Base-by-base conservation (phyloP, 2,797 vertebrate genomes). In the Rhinichthys osculus region DNA sequence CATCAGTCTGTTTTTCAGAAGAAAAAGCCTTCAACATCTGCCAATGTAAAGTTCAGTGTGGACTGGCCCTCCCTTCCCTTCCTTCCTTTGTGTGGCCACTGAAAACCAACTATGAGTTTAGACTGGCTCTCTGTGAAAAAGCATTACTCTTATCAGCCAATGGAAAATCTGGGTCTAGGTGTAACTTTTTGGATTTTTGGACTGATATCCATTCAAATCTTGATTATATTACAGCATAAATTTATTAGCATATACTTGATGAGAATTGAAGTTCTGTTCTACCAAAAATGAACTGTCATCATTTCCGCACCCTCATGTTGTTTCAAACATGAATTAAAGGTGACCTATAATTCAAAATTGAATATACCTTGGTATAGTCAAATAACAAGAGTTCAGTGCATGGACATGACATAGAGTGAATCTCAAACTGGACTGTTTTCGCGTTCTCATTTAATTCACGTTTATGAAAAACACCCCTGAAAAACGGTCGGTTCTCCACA, bases 31-130 rank as follows among this genome's bases (percentile, higher is more conserved):
- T 85, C 74, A 86, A 81, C 85, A 84, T 88, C 70, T 88, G 85
- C 86, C 85, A 90, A 81, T 85, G 38, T 88, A 88, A 88, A 89
- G 86, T 87, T 85, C 38, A 67, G 16, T 57, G 57, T 86, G 84
- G 85, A 78, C 70, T 44, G 59, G 66, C 70, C 83, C 81, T 83
- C 83, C 87, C 86, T 87, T 83, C 79, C 84, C 78, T 90, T 89
- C 90, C 85, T 90, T 85, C 85, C 83, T 88, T 82, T 86, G 59
- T 67, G 79, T 59, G 86, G 82, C 87, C 54, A 30, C 82, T 64
- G 33, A 86, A 89, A 86, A 62, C 81, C 82, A 85, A 71, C 50
- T n/a, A 10, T 74, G 70, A 40, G 81, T 73, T 71, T 78, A 67
- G 42, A 82, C 52, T 35, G 19, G 74, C 64, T 86, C 73, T 67